A percentile compares a stretch with the other conserved stretches of the same genome.
phyloP scores from a whole-genome alignment of 2,888 invertebrate species.

The Furcula furcula region DNA sequence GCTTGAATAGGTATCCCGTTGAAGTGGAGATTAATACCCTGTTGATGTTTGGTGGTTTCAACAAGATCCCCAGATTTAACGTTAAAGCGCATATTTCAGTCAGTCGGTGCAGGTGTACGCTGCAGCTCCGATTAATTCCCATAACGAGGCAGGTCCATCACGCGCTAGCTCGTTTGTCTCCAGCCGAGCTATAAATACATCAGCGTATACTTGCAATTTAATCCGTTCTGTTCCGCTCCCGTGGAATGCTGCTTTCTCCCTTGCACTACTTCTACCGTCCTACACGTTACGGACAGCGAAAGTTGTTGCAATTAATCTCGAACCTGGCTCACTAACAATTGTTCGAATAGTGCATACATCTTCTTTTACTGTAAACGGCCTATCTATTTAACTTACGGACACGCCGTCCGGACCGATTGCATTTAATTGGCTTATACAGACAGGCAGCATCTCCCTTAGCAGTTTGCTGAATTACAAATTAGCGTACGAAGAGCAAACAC shows the following conservation, averaged over 20 bases:
- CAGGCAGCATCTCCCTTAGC: conserved; percentile 23
- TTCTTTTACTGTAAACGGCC: conserved; percentile 33
- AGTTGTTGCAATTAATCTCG: conserved; percentile 66
- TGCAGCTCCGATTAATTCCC: conserved; percentile 80
- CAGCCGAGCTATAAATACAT: conserved; percentile 78
- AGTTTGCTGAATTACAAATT: conserved; percentile 59
- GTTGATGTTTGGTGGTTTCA: conserved; percentile 11
- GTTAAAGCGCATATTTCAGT: conserved; percentile 63
- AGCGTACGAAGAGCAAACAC: conserved; percentile 62
- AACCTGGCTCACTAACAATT: conserved; percentile 47
- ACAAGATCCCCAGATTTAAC: conserved; percentile 33
- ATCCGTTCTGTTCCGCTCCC: conserved; percentile 73
- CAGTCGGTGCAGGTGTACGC: conserved; percentile 68
- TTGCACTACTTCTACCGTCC: conserved; percentile 35
- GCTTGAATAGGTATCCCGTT: conserved; percentile 7
- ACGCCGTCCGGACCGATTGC: too few species aligned
- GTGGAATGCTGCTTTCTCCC: conserved; percentile 52
- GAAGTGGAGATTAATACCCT: conserved; percentile 8
- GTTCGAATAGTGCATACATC: conserved; percentile 47
- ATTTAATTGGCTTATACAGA: conserved; percentile 20
- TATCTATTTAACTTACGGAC: conserved; percentile 11
- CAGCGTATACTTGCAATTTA: conserved; percentile 80
- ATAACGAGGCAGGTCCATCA: conserved; percentile 81
- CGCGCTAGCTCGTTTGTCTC: conserved; percentile 78
- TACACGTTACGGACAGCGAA: conserved; percentile 56